Evolutionary conservation across 2,888 invertebrate genomes (phyloP), one percentile per base, ranked within the genome.

Genomic region (Sceliomorpha sp.): DNA sequence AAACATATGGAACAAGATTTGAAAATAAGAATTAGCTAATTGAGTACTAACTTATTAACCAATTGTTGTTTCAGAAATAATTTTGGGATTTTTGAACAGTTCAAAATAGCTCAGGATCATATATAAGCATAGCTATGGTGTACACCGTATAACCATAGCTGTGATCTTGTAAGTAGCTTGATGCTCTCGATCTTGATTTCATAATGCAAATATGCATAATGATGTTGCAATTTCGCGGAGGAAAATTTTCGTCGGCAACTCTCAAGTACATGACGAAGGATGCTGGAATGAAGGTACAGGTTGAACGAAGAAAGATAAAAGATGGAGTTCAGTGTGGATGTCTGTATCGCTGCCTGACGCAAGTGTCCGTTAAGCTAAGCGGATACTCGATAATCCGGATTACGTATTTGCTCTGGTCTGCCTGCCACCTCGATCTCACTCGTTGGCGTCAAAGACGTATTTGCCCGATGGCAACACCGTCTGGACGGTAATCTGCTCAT

Each of bases 311-410:
- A 32, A 55, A 36, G 31, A 26, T 12, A 6, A 13, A 24, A 29
- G 12, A 29, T 37, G 13, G 26, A 27, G 20, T 32, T 26, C 12
- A 39, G 26, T 42, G 44, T 47, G 14, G 48, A 56, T 44, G 53
- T 55, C 75, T 78, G 80, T 85, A 85, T 85, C 82, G 81, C 76
- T 83, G 74, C 71, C 66, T 76, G 76, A 75, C 81, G 81, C 86
- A 87, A 87, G 86, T 87, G 87, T 87, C 83, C 84, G 77, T 78
- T 81, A 76, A 81, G 79, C 82, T 86, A 87, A 87, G 87, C 86
- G 87, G 86, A 87, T 87, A 83, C 80, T 75, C 82, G 81, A 85
- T 87, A 87, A 87, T 87, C 86, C 87, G 86, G 87, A 87, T 87
- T 87, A 87, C 82, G 84, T 80, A 83, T 85, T 87, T 86, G 83